These are phyloP conservation scores for Amblyteles armatorius DNA, from an alignment of 2,888 invertebrate genomes.

Conservation along the genomic window DNA sequence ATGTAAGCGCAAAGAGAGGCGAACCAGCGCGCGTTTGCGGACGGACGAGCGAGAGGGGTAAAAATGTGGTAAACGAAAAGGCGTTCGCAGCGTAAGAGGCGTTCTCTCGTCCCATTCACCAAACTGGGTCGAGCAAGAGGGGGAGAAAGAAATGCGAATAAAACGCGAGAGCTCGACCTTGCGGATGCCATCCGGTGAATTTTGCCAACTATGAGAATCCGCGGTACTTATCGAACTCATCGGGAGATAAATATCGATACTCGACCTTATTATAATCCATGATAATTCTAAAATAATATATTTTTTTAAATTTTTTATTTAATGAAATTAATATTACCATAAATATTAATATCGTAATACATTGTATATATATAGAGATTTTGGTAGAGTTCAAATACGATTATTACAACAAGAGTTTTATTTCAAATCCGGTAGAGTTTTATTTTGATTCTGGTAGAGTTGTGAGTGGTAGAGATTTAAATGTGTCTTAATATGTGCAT, in stretches of 20 bases:
- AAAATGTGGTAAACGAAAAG: conserved; percentile 58
- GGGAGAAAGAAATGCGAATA: conserved; percentile 55
- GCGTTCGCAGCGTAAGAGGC: conserved; percentile 40
- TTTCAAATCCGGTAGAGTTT: too few species aligned
- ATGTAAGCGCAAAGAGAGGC: neutral
- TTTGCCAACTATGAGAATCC: conserved; percentile 18
- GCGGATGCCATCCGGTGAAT: conserved; percentile 23
- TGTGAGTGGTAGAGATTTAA: too few species aligned
- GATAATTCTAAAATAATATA: neutral
- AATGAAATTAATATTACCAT: neutral
- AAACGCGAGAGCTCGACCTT: conserved; percentile 62
- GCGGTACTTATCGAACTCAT: neutral
- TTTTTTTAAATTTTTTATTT: neutral
- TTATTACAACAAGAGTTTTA: too few species aligned
- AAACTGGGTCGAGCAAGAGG: conserved; percentile 54
- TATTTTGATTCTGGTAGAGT: too few species aligned
- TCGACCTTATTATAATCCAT: neutral
- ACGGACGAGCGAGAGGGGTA: neutral
- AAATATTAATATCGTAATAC: too few species aligned
- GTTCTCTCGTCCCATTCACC: conserved; percentile 57
- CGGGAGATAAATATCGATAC: conserved; percentile 1
- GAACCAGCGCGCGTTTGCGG: neutral
- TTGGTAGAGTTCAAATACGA: too few species aligned
- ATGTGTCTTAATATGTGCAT: too few species aligned
- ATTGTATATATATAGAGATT: too few species aligned